phyloP scores from a whole-genome alignment of 2,888 invertebrate species.

The Meandrusa payeni region DNA sequence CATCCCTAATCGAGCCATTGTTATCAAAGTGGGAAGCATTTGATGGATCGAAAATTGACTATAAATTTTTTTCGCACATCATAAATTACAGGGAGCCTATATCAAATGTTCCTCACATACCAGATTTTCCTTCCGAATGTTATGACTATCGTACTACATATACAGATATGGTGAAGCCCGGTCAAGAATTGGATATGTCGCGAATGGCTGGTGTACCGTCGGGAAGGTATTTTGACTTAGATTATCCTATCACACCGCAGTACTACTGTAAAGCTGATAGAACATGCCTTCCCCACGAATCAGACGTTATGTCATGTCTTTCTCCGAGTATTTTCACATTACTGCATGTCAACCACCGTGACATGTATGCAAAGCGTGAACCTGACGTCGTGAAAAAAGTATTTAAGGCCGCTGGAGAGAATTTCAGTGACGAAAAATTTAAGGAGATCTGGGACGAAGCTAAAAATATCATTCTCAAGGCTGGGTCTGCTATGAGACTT shows the following conservation, averaged over 20 bases:
- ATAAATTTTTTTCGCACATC: slow-evolving; percentile 69
- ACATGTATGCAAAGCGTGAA: slow-evolving; percentile 61
- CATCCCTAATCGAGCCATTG: slow-evolving; percentile 70
- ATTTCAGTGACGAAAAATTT: slow-evolving; percentile 71
- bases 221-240: slow-evolving; percentile 62
- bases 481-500: slow-evolving; percentile 79
- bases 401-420: slow-evolving; percentile 76
- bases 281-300: slow-evolving; percentile 55
- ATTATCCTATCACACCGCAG: slow-evolving; percentile 56
- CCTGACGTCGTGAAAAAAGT: slow-evolving; percentile 56
- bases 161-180: slow-evolving; percentile 60
- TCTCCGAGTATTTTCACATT: slow-evolving; percentile 55
- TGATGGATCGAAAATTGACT: slow-evolving; percentile 65
- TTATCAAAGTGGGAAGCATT: slow-evolving; percentile 67
- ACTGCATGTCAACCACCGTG: slow-evolving; percentile 56
- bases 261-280: slow-evolving; percentile 47
- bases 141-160: slow-evolving; percentile 63
- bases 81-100: slow-evolving; percentile 65
- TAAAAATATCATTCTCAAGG: slow-evolving; percentile 68
- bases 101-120: slow-evolving; percentile 62
- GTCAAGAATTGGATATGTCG: slow-evolving; percentile 39
- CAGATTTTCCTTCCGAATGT: slow-evolving; percentile 51
- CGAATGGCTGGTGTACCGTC: slow-evolving; percentile 63
- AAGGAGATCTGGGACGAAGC: slow-evolving; percentile 74
- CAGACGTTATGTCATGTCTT: slow-evolving; percentile 53